These are phyloP conservation scores for Heliornis fulica DNA, from an alignment of 2,113 vertebrate species.

Conservation along the genomic window DNA sequence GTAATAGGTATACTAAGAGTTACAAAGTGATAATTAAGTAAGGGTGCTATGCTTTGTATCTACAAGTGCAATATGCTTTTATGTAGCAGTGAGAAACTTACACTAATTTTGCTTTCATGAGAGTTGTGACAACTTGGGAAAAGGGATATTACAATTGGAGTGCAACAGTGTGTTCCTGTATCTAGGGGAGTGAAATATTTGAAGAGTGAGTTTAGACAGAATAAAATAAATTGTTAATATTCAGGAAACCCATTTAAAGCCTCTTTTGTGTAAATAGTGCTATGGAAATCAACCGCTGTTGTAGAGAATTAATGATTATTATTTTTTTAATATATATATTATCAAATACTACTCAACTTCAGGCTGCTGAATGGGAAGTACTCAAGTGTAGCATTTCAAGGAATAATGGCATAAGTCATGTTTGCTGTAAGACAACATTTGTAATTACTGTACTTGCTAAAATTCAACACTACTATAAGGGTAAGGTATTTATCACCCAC, in stretches of 20 bases:
- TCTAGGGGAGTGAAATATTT: neutral
- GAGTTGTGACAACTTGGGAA: neutral
- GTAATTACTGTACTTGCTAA: neutral
- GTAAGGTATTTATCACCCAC: neutral
- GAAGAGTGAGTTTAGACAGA: neutral
- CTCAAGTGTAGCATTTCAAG: neutral
- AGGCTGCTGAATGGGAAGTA: neutral
- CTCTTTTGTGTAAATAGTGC: neutral
- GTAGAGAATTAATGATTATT: neutral
- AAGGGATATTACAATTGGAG: neutral
- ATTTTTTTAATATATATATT: neutral
- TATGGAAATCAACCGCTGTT: neutral
- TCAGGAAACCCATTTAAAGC: neutral
- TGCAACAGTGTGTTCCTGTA: neutral
- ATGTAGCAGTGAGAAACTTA: conserved; percentile 31
- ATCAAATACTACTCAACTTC: neutral
- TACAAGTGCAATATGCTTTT: conserved; percentile 44
- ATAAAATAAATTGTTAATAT: neutral
- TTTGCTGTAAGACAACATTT: neutral
- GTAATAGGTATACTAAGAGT: neutral
- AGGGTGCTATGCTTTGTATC: conserved; percentile 25
- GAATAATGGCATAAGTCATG: neutral
- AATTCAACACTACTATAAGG: neutral
- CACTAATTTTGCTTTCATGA: neutral
- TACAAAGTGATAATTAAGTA: neutral